Conservation (phyloP, 2,888 invertebrate genomes). For the Corbicula japonica region DNA sequence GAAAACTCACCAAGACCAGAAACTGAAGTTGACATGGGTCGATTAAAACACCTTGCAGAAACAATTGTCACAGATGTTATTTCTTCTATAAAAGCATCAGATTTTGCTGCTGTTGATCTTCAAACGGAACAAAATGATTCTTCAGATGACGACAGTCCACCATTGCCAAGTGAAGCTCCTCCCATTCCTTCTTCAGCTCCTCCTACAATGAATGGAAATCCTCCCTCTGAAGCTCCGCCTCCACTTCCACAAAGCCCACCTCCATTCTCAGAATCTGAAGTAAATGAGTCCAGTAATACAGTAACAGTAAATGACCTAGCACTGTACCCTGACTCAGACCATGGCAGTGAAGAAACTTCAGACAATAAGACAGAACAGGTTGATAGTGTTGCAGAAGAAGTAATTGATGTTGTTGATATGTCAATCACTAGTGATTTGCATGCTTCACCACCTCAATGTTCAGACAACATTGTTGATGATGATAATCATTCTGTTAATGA, state of each 20-base stretch:
- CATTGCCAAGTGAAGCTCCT: constrained; percentile 40
- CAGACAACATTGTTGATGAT: constrained; percentile 17
- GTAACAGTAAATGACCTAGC: constrained; percentile 48
- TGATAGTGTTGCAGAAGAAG: constrained; percentile 17
- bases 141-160: constrained; percentile 23
- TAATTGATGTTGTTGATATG: constrained; percentile 47
- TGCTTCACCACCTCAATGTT: constrained; percentile 35
- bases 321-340: constrained; percentile 52
- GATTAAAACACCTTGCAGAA: constrained; percentile 51
- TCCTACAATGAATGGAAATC: not conserved
- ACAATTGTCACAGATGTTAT: constrained; percentile 63
- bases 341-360: constrained; percentile 22
- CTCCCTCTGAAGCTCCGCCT: not conserved
- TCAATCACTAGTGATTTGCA: constrained; percentile 51
- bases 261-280: constrained; percentile 12
- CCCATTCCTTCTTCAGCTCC: constrained; percentile 27
- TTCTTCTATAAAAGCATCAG: constrained; percentile 35
- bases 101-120: constrained; percentile 9
- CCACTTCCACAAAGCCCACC: constrained; percentile 37
- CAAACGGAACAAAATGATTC: constrained; percentile 5
- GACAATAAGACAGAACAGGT: constrained; percentile 13
- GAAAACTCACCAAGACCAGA: constrained; percentile 1
- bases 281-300: not conserved
- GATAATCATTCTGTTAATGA: constrained; percentile 11
- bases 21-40: constrained; percentile 29